Base-by-base conservation (phyloP, 1,140 invertebrate genomes). In the Leptinotarsa defecta region DNA sequence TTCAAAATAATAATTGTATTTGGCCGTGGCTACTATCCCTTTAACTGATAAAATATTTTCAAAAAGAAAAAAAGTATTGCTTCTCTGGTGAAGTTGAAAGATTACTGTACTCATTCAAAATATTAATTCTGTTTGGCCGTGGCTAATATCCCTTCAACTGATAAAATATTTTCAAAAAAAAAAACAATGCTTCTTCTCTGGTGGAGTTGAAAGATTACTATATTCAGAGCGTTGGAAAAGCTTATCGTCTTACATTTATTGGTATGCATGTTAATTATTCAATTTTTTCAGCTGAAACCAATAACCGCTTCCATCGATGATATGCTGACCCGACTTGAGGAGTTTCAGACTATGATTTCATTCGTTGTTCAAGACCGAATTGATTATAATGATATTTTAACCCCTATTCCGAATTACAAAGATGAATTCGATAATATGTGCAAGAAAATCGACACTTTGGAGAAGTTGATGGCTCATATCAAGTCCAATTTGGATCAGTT, bases 281-380 rank as follows among this genome's bases (percentile, higher is more conserved):
- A 70, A 4, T 71, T 76, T 71, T 82, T 83, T 63, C 57, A 86
- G 84, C 67, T 86, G 20, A 61, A 79, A 73, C 83, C 84, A 22
- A 75, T 86, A 48, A 80, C 82, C 67, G 81, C 84, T 74, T 76
- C 79, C 22, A 76, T 86, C 17, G 84, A 85, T 43, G 83, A 85
- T 72, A 82, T 86, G 81, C 49, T 84, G 71, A 80, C 82, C 15
- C 77, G 85, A 4, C 76, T 86, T 52, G 85, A 86, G 81, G 85
- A 86, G 73, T 86, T 85, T 76, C 81, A 86, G 80, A 86, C 83
- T 48, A 81, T 85, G 80, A 75, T 84, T 48, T 65, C 74, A 24
- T 77, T 83, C 48, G 79, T 82, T 20, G 76, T 83, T 75, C 81
- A 84, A 76, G 81, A 84, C 77, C 68, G 81, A 52, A 77, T 82